Percentiles rank a stretch among this genome's conserved stretches.
Evolutionary conservation across 2,113 vertebrate species (phyloP).

Genomic region (Notechis scutatus): DNA sequence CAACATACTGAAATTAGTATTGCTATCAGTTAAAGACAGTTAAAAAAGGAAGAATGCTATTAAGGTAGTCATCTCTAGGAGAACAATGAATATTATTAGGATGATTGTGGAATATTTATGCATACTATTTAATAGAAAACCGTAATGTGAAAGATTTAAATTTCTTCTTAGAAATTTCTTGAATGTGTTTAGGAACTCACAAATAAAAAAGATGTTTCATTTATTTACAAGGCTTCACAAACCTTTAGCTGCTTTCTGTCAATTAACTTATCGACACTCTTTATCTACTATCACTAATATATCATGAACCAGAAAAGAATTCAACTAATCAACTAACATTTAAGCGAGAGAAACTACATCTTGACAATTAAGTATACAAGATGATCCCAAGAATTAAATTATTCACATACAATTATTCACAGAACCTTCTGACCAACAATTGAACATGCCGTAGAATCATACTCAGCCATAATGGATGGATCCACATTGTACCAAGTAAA

Average conservation of each 20-base stretch:
- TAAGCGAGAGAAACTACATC: background rate
- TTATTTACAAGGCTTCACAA: background rate
- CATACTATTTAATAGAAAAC: background rate
- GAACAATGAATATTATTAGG: background rate
- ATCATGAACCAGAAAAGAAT: background rate
- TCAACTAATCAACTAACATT: background rate
- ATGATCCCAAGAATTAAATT: background rate
- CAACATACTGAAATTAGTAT: slow-evolving; percentile 24
- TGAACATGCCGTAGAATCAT: background rate
- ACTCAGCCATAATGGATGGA: background rate
- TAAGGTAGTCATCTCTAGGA: slow-evolving; percentile 6
- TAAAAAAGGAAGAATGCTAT: slow-evolving; percentile 17
- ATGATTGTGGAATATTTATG: background rate
- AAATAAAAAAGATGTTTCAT: background rate
- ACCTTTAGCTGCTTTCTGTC: background rate
- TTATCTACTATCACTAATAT: background rate
- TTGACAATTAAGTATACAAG: background rate
- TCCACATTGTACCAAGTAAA: background rate
- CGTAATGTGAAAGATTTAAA: background rate
- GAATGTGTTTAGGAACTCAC: background rate
- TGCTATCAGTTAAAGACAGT: slow-evolving; percentile 1
- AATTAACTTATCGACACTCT: background rate
- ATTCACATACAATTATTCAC: background rate
- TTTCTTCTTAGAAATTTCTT: background rate
- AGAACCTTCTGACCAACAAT: background rate